These are phyloP conservation scores for Chiroxiphia lanceolata DNA, from an alignment of 2,797 vertebrate genomes.

Conservation along the genomic window DNA sequence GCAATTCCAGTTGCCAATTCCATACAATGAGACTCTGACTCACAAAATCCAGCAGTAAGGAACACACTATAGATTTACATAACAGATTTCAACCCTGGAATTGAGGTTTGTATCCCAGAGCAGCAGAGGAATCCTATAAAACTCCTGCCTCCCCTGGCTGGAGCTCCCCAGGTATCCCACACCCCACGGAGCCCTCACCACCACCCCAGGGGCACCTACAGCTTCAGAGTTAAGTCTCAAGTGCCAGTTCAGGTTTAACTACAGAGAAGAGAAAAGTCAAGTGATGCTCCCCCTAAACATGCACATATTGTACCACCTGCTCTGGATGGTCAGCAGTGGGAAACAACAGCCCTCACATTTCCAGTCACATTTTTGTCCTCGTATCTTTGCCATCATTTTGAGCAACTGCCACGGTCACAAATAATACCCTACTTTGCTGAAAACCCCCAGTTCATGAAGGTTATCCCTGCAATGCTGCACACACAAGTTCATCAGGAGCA, in stretches of 20 bases:
- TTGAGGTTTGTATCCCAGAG: background rate
- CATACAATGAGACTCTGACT: background rate
- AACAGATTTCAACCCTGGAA: background rate
- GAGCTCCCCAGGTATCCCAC: background rate
- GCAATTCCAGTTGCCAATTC: background rate
- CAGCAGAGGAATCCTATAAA: background rate
- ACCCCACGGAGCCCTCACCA: background rate
- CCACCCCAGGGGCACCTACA: background rate
- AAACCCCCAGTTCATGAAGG: background rate
- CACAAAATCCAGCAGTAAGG: background rate
- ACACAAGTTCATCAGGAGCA: background rate
- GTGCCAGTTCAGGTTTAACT: background rate
- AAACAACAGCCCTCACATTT: background rate
- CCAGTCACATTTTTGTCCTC: background rate
- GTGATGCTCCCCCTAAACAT: background rate
- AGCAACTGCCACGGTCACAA: background rate
- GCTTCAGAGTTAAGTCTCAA: background rate
- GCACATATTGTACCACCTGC: background rate
- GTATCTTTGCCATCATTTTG: background rate
- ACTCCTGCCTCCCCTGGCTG: accelerated
- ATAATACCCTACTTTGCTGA: background rate
- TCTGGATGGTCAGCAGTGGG: background rate
- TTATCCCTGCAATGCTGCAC: background rate
- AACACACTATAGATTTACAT: background rate
- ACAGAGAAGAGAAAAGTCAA: background rate